These are phyloP conservation scores for Calcarius ornatus DNA, from an alignment of 2,113 vertebrate genomes.

Conservation along the genomic window DNA sequence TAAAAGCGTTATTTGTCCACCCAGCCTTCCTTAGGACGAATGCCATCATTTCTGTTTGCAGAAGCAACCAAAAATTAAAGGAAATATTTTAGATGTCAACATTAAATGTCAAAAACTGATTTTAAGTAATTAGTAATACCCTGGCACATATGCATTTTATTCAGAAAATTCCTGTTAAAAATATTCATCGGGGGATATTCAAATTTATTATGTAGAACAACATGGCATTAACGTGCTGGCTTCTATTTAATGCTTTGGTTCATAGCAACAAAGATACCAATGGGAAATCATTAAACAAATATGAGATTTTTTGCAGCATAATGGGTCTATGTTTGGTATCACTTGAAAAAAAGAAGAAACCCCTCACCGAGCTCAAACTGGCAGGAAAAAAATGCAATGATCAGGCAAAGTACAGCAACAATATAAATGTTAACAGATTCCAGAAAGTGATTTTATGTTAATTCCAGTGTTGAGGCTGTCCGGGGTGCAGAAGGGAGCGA, in stretches of 20 bases:
- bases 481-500: background rate
- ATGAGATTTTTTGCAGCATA: slow-evolving; percentile 43
- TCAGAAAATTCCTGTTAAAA: slow-evolving; percentile 48
- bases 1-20: slow-evolving; percentile 57
- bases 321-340: slow-evolving; percentile 10
- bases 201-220: slow-evolving; percentile 66
- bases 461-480: slow-evolving; percentile 28
- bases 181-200: slow-evolving; percentile 45
- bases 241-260: slow-evolving; percentile 60
- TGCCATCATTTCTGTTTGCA: slow-evolving; percentile 28
- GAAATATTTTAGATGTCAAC: slow-evolving; percentile 54
- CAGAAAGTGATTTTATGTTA: slow-evolving; percentile 34
- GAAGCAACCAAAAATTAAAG: slow-evolving; percentile 61
- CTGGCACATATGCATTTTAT: slow-evolving; percentile 9
- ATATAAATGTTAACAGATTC: slow-evolving; percentile 34
- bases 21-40: slow-evolving; percentile 32
- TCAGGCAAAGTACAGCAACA: background rate
- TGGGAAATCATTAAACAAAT: slow-evolving; percentile 68
- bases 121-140: slow-evolving; percentile 54
- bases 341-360: background rate
- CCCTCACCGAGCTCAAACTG: background rate
- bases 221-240: slow-evolving; percentile 24
- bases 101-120: slow-evolving; percentile 39
- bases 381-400: background rate
- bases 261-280: slow-evolving; percentile 66